phyloP scores from a whole-genome alignment of 92 coral and sea anemone genomes.

The Parazoanthus darwini region DNA sequence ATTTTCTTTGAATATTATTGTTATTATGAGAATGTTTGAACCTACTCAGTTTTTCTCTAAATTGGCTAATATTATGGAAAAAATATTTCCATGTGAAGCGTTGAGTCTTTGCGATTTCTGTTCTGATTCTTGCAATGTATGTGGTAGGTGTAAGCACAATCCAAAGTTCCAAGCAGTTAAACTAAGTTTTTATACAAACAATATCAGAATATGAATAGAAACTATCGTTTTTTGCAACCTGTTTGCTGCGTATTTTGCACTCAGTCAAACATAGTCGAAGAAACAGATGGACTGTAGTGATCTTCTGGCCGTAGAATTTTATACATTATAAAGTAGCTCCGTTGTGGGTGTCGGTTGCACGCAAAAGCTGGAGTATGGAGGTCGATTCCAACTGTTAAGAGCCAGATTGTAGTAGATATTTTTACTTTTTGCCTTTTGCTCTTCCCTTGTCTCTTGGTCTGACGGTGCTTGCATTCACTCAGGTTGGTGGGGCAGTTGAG shows the following conservation, averaged over 20 bases:
- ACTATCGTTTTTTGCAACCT: not conserved
- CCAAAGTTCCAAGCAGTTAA: too few relatives aligned
- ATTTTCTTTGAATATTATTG: too few relatives aligned
- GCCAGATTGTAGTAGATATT: not conserved
- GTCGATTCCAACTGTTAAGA: not conserved
- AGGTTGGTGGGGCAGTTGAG: conserved; percentile 26
- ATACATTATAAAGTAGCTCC: too few relatives aligned
- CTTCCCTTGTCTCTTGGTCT: conserved; percentile 2
- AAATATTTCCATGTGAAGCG: too few relatives aligned
- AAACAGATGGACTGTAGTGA: not conserved
- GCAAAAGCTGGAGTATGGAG: not conserved
- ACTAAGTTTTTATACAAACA: too few relatives aligned
- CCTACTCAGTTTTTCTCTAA: too few relatives aligned
- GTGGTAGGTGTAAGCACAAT: too few relatives aligned
- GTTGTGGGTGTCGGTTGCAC: not conserved
- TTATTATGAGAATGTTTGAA: too few relatives aligned
- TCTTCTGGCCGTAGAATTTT: not conserved
- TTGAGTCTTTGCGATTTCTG: too few relatives aligned
- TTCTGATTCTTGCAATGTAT: too few relatives aligned
- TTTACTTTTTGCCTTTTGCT: not conserved
- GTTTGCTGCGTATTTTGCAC: not conserved
- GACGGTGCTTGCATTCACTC: conserved; percentile 39
- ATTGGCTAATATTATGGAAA: too few relatives aligned
- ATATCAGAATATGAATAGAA: not conserved
- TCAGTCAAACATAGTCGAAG: not conserved